A percentile compares a stretch with the other conserved stretches of the same genome.
Conservation (phyloP, 2,113 vertebrate species). For the Antechinus flavipes region DNA sequence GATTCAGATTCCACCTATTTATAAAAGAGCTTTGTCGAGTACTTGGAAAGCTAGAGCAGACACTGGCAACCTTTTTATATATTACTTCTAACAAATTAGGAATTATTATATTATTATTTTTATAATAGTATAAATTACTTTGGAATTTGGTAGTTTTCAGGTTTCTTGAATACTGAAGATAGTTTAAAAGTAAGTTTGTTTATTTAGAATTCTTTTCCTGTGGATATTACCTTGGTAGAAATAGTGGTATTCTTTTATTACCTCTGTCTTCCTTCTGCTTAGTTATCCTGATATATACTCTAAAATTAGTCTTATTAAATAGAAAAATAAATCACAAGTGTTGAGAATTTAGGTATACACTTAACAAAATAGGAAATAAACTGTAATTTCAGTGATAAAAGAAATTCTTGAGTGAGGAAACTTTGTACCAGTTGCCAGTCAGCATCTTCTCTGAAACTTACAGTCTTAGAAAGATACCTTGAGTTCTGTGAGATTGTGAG, state of each 20-base stretch:
- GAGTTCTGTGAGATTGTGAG: not conserved
- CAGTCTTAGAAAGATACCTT: not conserved
- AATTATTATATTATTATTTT: not conserved
- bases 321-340: not conserved
- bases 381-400: not conserved
- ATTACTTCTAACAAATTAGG: not conserved
- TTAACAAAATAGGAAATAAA: not conserved
- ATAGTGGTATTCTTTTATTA: not conserved
- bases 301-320: not conserved
- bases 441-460: not conserved
- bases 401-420: not conserved
- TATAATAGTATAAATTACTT: constrained; percentile 25
- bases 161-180: constrained; percentile 40
- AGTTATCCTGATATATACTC: not conserved
- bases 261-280: not conserved
- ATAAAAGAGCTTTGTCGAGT: constrained; percentile 42
- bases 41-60: not conserved
- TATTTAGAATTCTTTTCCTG: not conserved
- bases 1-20: constrained; percentile 31
- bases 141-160: constrained; percentile 18
- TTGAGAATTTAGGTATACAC: not conserved
- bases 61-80: not conserved
- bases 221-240: not conserved
- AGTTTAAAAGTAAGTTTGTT: constrained; percentile 10
- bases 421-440: not conserved